Percentiles rank a stretch among this genome's conserved stretches.
Evolutionary conservation across 2,888 invertebrate species (phyloP).

Genomic region (Liopterus haemorrhoidalis): DNA sequence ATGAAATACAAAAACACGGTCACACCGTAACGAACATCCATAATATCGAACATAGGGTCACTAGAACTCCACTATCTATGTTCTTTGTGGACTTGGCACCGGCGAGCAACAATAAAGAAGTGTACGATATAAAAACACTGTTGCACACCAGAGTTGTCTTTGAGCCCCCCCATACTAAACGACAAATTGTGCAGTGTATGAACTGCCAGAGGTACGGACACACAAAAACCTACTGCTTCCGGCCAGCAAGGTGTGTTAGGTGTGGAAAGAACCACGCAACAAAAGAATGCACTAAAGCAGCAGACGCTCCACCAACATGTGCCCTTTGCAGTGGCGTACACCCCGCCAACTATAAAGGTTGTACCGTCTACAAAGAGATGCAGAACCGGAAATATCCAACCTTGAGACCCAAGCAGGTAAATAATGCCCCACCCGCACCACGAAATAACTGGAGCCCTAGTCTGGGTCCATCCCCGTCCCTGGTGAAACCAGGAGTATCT

Average conservation of each 20-base stretch:
- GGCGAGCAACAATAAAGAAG: conserved; percentile 8
- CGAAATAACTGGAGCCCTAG: too few relatives aligned
- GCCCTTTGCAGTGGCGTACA: conserved; percentile 21
- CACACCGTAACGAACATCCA: conserved; percentile 13
- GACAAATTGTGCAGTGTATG: conserved; percentile 17
- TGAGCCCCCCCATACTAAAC: conserved; percentile 10
- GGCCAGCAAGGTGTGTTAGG: conserved; percentile 26
- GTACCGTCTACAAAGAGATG: too few relatives aligned
- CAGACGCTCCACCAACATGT: conserved; percentile 20
- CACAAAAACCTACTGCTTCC: conserved; percentile 29
- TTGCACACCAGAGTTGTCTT: conserved; percentile 5
- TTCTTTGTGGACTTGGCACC: conserved; percentile 5
- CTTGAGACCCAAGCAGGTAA: too few relatives aligned
- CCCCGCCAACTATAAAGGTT: conserved; percentile 24
- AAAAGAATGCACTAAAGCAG: conserved; percentile 17
- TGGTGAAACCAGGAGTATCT: too few relatives aligned
- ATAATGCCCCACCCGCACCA: too few relatives aligned
- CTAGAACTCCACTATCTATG: conserved; percentile 9
- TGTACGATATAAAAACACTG: conserved; percentile 9
- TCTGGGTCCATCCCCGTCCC: too few relatives aligned
- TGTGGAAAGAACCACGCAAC: conserved; percentile 27
- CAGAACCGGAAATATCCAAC: conserved; percentile 12
- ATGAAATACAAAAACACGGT: conserved; percentile 11
- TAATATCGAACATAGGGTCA: conserved; percentile 13
- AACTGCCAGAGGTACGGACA: conserved; percentile 33